Percentiles rank a stretch among this genome's conserved stretches.
Evolutionary conservation across 2,797 vertebrate species (phyloP).

Genomic region (Lagocephalus sceleratus): DNA sequence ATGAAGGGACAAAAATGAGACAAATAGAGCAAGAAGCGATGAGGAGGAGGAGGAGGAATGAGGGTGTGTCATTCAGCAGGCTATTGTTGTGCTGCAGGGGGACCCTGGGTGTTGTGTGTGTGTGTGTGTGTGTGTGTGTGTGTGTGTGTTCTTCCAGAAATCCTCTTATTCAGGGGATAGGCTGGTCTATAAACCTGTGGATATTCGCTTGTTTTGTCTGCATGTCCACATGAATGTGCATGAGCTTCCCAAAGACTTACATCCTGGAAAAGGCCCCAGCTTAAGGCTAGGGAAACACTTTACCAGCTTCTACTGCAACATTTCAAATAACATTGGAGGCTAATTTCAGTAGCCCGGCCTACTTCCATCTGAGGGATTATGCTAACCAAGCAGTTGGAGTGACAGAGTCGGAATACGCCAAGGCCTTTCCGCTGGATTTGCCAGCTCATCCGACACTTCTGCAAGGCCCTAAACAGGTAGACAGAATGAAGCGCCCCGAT

Average conservation of each 20-base stretch:
- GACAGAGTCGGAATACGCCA: slow-evolving; percentile 24
- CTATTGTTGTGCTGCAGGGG: slow-evolving; percentile 27
- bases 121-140: background rate
- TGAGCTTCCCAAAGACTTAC: too few species aligned
- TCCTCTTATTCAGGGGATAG: background rate
- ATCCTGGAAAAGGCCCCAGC: too few species aligned
- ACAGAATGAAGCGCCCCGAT: slow-evolving; percentile 20
- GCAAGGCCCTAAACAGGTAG: slow-evolving; percentile 19
- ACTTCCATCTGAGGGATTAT: slow-evolving; percentile 43
- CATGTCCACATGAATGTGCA: too few species aligned
- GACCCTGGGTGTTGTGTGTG: slow-evolving; percentile 17
- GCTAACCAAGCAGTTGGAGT: slow-evolving; percentile 37
- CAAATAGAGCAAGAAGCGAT: slow-evolving; percentile 30
- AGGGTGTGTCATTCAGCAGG: slow-evolving; percentile 19
- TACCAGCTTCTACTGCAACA: too few species aligned
- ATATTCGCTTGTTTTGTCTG: too few species aligned
- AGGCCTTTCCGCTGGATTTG: slow-evolving; percentile 31
- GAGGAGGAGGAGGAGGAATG: slow-evolving; percentile 26
- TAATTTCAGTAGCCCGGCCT: slow-evolving; percentile 5
- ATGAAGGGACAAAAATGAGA: slow-evolving; percentile 12
- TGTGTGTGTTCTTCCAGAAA: background rate
- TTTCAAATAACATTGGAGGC: background rate
- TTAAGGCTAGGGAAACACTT: too few species aligned
- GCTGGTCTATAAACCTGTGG: too few species aligned
- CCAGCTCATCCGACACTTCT: slow-evolving; percentile 28